Evolutionary conservation across 2,797 vertebrate genomes (phyloP).

Genomic region (Nothura maculosa): DNA sequence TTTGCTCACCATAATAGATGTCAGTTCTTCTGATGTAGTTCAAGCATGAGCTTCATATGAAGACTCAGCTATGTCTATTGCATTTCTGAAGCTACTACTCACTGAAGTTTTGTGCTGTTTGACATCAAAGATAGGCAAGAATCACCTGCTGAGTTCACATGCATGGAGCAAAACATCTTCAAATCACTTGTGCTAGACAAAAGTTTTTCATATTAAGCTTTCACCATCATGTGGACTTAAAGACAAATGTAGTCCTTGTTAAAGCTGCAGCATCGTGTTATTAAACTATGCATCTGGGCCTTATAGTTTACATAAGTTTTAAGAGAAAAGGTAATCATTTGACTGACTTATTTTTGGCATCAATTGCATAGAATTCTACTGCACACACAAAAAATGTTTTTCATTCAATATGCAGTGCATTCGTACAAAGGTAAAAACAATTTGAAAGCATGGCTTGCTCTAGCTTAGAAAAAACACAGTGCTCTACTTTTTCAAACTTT

Average conservation of each 20-base stretch:
- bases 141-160: conserved; percentile 98
- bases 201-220: conserved; percentile 96
- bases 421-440: conserved; percentile 75
- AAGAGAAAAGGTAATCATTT: conserved; percentile 60
- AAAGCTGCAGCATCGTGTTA: conserved; percentile 85
- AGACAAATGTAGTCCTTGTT: conserved; percentile 90
- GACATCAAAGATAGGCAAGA: conserved; percentile 93
- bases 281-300: conserved; percentile 80
- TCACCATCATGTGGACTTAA: conserved; percentile 88
- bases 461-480: conserved; percentile 56
- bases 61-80: conserved; percentile 94
- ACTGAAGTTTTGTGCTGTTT: conserved; percentile 97
- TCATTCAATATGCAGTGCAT: conserved; percentile 68
- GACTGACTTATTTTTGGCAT: conserved; percentile 54
- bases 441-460: conserved; percentile 51
- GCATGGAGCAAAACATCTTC: conserved; percentile 98
- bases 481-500: conserved; percentile 71
- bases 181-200: conserved; percentile 99
- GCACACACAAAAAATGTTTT: conserved; percentile 52
- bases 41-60: conserved; percentile 91
- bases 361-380: conserved; percentile 49
- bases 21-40: conserved; percentile 99
- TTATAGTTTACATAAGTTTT: conserved; percentile 72
- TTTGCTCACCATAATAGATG: conserved; percentile 99
- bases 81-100: conserved; percentile 96